These are phyloP conservation scores for Bombus waltoni DNA, from an alignment of 1,140 invertebrate genomes.

Conservation along the genomic window DNA sequence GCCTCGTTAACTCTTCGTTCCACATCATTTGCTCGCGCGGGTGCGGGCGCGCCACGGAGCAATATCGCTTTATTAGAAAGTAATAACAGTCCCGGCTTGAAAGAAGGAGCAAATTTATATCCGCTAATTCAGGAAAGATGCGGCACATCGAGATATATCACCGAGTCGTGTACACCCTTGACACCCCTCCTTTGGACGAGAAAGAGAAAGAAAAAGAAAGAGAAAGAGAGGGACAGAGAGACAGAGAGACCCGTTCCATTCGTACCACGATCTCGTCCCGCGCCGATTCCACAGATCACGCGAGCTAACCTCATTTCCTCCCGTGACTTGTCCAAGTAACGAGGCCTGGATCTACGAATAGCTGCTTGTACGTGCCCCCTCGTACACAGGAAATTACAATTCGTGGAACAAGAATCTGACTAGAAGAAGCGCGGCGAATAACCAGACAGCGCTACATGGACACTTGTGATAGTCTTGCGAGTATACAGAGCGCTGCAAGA, in stretches of 20 bases:
- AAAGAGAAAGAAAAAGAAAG: too few relatives aligned
- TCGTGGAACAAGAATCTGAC: constrained; percentile 42
- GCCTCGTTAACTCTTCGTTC: constrained; percentile 72
- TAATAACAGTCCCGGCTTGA: constrained; percentile 66
- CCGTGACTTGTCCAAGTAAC: constrained; percentile 46
- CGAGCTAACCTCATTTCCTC: constrained; percentile 65
- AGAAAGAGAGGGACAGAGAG: neutral
- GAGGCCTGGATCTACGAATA: constrained; percentile 43
- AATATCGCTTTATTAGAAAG: constrained; percentile 75
- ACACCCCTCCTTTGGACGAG: neutral
- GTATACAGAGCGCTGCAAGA: neutral
- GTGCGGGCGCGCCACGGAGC: constrained; percentile 35
- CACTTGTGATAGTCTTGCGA: neutral
- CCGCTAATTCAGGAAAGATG: constrained; percentile 55
- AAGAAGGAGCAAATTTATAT: constrained; percentile 68
- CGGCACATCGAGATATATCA: constrained; percentile 61
- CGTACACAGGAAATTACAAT: constrained; percentile 56
- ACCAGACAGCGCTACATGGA: neutral
- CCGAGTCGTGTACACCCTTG: constrained; percentile 49
- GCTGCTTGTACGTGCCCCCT: constrained; percentile 23
- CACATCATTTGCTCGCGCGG: constrained; percentile 68
- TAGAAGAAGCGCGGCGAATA: constrained; percentile 12
- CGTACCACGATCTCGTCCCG: constrained; percentile 52
- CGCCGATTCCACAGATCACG: constrained; percentile 57
- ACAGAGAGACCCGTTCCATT: neutral